phyloP scores from a whole-genome alignment of 2,797 vertebrate genomes.

The Coluber constrictor region DNA sequence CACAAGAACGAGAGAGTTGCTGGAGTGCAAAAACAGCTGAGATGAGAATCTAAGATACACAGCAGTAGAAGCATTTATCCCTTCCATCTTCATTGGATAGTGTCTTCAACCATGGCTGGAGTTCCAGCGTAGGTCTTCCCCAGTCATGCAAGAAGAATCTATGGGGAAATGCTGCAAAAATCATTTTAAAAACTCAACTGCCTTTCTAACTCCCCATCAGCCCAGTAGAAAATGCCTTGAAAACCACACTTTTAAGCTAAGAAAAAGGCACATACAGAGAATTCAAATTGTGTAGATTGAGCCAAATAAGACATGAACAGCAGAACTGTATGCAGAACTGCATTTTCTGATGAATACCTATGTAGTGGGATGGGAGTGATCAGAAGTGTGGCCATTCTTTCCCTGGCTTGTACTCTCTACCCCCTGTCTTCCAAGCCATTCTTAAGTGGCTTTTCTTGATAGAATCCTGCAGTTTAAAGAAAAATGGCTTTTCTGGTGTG shows the following conservation, averaged over 20 bases:
- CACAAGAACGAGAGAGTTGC: neutral
- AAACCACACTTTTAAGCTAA: slow-evolving; percentile 11
- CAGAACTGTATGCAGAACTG: neutral
- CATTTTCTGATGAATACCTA: neutral
- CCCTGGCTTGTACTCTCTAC: neutral
- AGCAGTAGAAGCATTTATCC: neutral
- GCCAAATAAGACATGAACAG: neutral
- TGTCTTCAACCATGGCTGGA: slow-evolving; percentile 11
- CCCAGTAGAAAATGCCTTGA: neutral
- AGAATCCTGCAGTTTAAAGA: neutral
- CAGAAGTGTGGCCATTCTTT: neutral
- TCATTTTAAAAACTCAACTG: neutral
- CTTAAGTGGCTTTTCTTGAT: neutral
- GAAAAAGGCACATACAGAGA: neutral
- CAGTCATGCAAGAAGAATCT: neutral
- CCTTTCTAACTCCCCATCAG: neutral
- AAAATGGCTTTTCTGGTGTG: neutral
- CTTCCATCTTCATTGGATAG: neutral
- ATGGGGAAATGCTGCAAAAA: neutral
- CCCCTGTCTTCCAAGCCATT: neutral
- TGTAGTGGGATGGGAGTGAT: neutral
- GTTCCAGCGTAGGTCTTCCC: neutral
- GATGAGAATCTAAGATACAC: neutral
- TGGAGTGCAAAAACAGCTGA: neutral
- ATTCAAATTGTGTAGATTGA: neutral